These are phyloP conservation scores for Deilephila porcellus DNA, from an alignment of 2,888 invertebrate genomes.

Conservation along the genomic window DNA sequence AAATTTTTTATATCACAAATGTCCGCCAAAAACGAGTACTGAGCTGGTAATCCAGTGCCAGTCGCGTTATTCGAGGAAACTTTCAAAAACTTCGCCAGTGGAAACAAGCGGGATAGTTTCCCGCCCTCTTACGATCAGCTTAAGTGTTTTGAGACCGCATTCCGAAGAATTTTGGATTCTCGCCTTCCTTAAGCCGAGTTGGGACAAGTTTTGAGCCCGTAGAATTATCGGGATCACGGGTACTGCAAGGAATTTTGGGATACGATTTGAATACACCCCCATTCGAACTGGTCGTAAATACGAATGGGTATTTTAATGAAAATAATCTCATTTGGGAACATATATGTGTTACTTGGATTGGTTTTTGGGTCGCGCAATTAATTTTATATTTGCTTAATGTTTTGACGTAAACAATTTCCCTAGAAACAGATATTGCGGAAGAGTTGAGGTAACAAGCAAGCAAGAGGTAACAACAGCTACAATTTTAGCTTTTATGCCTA, in stretches of 20 bases:
- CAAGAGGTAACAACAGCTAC: no score
- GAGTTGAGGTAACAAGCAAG: no score
- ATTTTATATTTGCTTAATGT: no score
- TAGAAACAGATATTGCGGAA: no score
- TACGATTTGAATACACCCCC: constrained; percentile 19
- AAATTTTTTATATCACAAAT: neutral
- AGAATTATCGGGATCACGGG: constrained; percentile 36
- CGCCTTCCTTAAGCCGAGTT: constrained; percentile 32
- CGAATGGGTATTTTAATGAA: constrained; percentile 3
- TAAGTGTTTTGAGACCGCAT: constrained; percentile 33
- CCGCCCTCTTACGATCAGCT: constrained; percentile 27
- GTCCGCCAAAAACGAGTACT: neutral
- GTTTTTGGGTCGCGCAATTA: neutral
- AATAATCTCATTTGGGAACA: neutral
- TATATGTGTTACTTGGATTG: neutral
- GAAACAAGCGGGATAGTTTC: constrained; percentile 17
- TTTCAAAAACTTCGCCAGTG: constrained; percentile 28
- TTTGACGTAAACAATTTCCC: no score
- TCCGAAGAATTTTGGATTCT: constrained; percentile 33
- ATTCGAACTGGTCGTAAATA: neutral
- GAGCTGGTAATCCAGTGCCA: constrained; percentile 16
- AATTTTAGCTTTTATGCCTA: no score
- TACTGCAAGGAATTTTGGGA: constrained; percentile 27
- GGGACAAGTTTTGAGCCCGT: constrained; percentile 28
- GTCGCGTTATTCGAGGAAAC: constrained; percentile 19